Base-by-base conservation (phyloP, 2,888 invertebrate genomes). In the Metacarcinus magister region DNA sequence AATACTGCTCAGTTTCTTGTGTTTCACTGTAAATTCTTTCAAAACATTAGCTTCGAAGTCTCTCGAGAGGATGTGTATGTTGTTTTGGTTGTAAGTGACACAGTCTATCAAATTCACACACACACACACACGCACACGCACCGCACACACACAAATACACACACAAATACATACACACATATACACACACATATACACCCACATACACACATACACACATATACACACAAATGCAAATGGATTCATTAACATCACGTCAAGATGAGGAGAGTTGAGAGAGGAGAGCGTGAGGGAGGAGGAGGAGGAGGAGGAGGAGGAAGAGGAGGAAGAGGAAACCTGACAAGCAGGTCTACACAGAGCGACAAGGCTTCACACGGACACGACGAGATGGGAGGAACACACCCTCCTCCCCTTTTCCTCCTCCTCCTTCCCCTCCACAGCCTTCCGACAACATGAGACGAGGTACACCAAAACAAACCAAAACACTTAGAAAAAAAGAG, bases 151-250 rank as follows among this genome's bases (percentile, higher is more conserved):
- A n/a, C n/a, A n/a, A 19, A 43, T 46, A 43, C 16, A 39, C 46
- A 43, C 91, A 91, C 91, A 91, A 10, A 90, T 44, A 90, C 90
- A 90, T 10, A 90, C 39, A 90, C 39, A 90, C 43, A 90, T n/a
- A 90, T n/a, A 43, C 90, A 90, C 39, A 90, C 90, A 43, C 43
- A 90, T 44, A 43, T 44, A 90, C 39, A 90, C 43, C 39, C 46
- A 43, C 43, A 90, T 16, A 90, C 90, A 90, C 43, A 90, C 90
- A 90, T 19, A 91, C 91, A 91, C 91, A 91, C 91, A 91, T 23
- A 91, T 13, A 91, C 89, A 90, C 44, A 90, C 89, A 90, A 32
- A 90, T 90, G 44, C 89, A 90, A 39, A 90, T 90, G 28, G 43
- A 90, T 44, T 43, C 89, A 90, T 44, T 43, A 39, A 32, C 89